phyloP scores from a whole-genome alignment of 2,797 vertebrate genomes.

The Protonibea diacanthus region DNA sequence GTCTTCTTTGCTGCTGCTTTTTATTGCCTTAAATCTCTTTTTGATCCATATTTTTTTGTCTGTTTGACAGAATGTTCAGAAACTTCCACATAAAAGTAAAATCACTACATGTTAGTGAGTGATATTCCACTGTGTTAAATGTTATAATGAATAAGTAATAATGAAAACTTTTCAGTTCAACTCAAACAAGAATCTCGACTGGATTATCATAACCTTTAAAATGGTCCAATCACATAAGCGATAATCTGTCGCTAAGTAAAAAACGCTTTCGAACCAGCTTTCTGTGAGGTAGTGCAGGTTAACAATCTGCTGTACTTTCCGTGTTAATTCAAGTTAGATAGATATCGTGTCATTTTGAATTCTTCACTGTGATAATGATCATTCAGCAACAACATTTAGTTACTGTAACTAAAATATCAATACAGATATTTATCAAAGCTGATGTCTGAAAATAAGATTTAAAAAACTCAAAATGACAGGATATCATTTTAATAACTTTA shows the following conservation, averaged over 20 bases:
- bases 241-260: slow-evolving; percentile 9
- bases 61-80: neutral
- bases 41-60: neutral
- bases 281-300: slow-evolving; percentile 67
- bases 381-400: neutral
- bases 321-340: slow-evolving; percentile 36
- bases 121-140: slow-evolving; percentile 11
- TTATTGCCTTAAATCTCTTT: neutral
- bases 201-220: slow-evolving; percentile 3
- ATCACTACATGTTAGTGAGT: neutral
- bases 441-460: neutral
- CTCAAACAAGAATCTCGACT: slow-evolving; percentile 6
- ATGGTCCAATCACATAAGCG: neutral
- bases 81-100: slow-evolving; percentile 2
- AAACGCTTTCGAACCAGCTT: slow-evolving; percentile 26
- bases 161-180: slow-evolving; percentile 20
- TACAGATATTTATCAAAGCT: slow-evolving; percentile 17
- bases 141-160: neutral
- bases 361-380: neutral
- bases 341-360: slow-evolving; percentile 33
- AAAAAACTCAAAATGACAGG: slow-evolving; percentile 15
- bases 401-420: slow-evolving; percentile 20
- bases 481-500: slow-evolving; percentile 22
- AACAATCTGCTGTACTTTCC: slow-evolving; percentile 36
- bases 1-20: neutral